Evolutionary conservation across 2,888 invertebrate species (phyloP).

Genomic region (Nemotelus nigrinus): DNA sequence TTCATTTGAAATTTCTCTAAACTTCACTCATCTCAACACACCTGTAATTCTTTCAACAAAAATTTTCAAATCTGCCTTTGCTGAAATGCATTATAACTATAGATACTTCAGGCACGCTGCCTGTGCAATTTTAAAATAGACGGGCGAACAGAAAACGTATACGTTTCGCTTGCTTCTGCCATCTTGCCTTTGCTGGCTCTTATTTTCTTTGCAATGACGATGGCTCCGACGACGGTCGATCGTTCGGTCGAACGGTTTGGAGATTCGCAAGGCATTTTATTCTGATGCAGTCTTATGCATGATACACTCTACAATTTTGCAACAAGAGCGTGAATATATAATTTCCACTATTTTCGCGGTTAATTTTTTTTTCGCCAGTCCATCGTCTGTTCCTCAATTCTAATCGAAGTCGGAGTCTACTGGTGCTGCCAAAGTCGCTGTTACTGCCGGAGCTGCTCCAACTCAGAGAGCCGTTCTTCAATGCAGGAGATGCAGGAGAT

Average conservation of each 20-base stretch:
- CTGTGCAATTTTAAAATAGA: conserved; percentile 32
- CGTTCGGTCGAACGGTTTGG: background rate
- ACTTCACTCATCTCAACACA: background rate
- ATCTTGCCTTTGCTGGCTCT: too few relatives aligned
- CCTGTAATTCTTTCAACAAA: background rate
- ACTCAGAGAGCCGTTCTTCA: too few relatives aligned
- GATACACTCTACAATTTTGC: background rate
- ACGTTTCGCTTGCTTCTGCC: too few relatives aligned
- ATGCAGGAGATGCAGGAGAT: too few relatives aligned
- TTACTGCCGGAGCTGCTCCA: too few relatives aligned
- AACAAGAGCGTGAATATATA: conserved; percentile 35
- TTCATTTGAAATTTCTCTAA: background rate
- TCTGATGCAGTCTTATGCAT: conserved; percentile 15
- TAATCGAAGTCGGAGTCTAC: too few relatives aligned
- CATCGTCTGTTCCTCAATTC: conserved; percentile 7
- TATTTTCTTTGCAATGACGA: too few relatives aligned
- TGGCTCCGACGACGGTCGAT: too few relatives aligned
- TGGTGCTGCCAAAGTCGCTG: too few relatives aligned
- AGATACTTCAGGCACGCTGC: conserved; percentile 1
- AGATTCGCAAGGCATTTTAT: background rate
- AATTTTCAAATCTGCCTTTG: background rate
- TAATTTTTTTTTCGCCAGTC: background rate
- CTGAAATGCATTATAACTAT: background rate
- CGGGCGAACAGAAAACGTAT: conserved; percentile 5
- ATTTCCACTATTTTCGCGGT: conserved; percentile 34